A percentile compares a stretch with the other conserved stretches of the same genome.
Evolutionary conservation across 2,888 invertebrate genomes (phyloP).

Genomic region (Nomada fabriciana): DNA sequence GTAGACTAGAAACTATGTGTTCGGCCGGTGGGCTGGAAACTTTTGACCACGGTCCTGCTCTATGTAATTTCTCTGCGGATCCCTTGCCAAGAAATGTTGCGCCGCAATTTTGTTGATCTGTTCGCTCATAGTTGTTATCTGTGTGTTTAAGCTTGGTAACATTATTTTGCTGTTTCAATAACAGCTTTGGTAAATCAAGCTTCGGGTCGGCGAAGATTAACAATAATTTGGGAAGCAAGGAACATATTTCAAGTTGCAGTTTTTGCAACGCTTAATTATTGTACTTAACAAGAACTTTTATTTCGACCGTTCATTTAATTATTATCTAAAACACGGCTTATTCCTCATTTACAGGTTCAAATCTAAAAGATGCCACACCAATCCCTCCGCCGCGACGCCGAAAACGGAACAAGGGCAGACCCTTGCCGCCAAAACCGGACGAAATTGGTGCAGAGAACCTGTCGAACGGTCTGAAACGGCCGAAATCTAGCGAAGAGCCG

Average conservation of each 20-base stretch:
- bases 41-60: background rate
- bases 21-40: background rate
- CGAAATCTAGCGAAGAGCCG: conserved; percentile 74
- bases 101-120: background rate
- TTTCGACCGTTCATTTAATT: no score
- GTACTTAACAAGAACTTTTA: no score
- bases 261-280: background rate
- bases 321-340: background rate
- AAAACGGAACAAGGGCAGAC: conserved; percentile 77
- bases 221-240: no score
- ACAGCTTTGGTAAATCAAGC: background rate
- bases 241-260: no score
- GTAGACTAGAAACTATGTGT: background rate
- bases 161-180: no score
- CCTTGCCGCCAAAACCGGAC: conserved; percentile 80
- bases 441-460: conserved; percentile 59
- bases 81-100: conserved; percentile 4
- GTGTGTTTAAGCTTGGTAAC: no score
- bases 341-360: conserved; percentile 67
- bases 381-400: conserved; percentile 81
- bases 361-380: conserved; percentile 76
- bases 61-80: background rate
- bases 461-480: conserved; percentile 43
- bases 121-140: background rate
- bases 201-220: no score